Base-by-base conservation (phyloP, 2,797 vertebrate genomes). In the Brachyalestes nurse region DNA sequence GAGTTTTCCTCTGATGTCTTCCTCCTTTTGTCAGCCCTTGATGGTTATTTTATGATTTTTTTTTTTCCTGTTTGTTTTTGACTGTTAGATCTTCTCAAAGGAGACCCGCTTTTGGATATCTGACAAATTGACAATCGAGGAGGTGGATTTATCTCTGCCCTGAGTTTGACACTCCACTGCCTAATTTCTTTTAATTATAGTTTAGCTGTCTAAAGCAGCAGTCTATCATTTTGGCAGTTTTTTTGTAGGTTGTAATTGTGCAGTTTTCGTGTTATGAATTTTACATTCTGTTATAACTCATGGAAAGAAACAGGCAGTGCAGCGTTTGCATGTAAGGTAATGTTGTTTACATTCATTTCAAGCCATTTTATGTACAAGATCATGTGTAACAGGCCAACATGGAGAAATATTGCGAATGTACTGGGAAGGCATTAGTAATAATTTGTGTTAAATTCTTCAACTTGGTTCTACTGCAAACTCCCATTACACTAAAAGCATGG, bases 101-200 rank as follows among this genome's bases (percentile, higher is more conserved):
- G 61, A 72, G 69, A 72, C 9, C 8, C 28, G 10, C 51, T 53
- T 25, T 72, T 10, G 17, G 16, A 8, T 40, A 7, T 57, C 55
- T 57, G 70, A 72, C 13, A 53, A 55, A 72, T 21, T 57, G 51
- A 72, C 23, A 55, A 17, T 72, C 40, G 17, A 57, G 25, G 51
- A 38, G 17, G 25, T n/a, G 10, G 69, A 28, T 57, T 55, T 45
- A 45, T 67, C 65, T 21, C 65, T 14, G 10, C 40, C n/a, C 7
- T 40, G 1, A 9, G 21, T 70, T 51, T 51, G 45, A 16, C 69
- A 53, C 49, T 17, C 1, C 25, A 47, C 16, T 53, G 21, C 47
- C 7, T 51, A 8, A 47, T 17, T 53, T 23, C 45, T 70, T 25
- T 34, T 49, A 34, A 16, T 51, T 70, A 53, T 34, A 34, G 69